Percentiles rank a stretch among this genome's conserved stretches.
phyloP scores from a whole-genome alignment of 2,113 vertebrate genomes.

The Meles meles region DNA sequence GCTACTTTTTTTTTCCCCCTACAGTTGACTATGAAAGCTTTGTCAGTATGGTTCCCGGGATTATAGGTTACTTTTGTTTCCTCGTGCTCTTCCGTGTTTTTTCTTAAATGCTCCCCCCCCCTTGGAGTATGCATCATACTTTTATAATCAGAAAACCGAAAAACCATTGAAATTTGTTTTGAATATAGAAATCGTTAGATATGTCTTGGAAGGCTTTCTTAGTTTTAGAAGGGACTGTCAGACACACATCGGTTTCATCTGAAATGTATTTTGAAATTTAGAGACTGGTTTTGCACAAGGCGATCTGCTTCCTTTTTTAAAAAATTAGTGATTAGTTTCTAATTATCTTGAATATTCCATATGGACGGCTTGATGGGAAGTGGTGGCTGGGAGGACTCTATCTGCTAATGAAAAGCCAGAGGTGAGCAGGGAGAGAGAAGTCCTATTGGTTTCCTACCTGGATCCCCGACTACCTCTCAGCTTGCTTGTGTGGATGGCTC shows the following conservation, averaged over 20 bases:
- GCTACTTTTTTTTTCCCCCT: not conserved
- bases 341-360: not conserved
- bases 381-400: not conserved
- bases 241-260: not conserved
- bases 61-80: not conserved
- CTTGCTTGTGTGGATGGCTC: not conserved
- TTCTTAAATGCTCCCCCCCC: not conserved
- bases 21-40: not conserved
- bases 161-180: not conserved
- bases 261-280: slow-evolving; percentile 24
- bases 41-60: not conserved
- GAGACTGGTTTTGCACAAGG: not conserved
- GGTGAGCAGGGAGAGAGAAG: not conserved
- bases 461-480: not conserved
- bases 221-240: not conserved
- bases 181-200: not conserved
- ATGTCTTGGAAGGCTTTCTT: not conserved
- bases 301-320: not conserved
- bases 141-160: not conserved
- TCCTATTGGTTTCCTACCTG: too few relatives aligned
- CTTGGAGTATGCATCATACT: not conserved
- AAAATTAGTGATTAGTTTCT: not conserved
- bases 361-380: not conserved
- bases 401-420: not conserved
- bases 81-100: not conserved